Base-by-base conservation (phyloP, 2,797 vertebrate genomes). In the Xiphorhynchus erythropygius region DNA sequence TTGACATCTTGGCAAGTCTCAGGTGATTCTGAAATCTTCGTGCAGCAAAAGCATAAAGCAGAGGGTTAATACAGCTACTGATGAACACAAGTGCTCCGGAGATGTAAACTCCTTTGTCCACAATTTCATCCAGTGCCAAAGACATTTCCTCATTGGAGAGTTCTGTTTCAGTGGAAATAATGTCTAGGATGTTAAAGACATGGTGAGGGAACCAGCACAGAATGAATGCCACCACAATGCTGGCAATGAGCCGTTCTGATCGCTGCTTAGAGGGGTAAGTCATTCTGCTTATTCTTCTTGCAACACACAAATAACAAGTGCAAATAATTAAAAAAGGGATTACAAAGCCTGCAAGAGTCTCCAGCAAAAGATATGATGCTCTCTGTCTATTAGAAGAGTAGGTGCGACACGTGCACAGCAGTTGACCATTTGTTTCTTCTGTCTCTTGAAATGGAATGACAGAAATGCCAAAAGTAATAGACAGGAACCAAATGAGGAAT, bases 121-220 rank as follows among this genome's bases (percentile, higher is more conserved):
- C 86, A 39, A 93, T 74, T 4, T 69, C 83, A 32, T 98, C 96
- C 92, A 99, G 85, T 11, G n/a, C 44, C 0, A 52, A 4, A 28
- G 97, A 97, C 19, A 57, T 64, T 6, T 96, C 37, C 1, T 56
- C 5, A 12, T 90, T 55, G 13, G 96, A 94, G 9, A 44, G 14
- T 9, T 97, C 44, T 16, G 79, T 93, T 74, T 97, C 94, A 59
- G 98, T 52, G 16, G 92, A 89, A 89, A 98, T 74, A 39, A 99
- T 75, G 2, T 98, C 98, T 17, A 99, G 93, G 63, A 98, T 15
- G 62, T 99, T 99, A 53, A 97, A 98, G 11, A 98, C 63, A 55
- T 99, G 99, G 87, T 99, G 98, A 18, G 99, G 99, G 5, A 98
- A 98, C 98, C 98, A 99, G 81, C 98, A 99, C 25, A 99, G 70